Percentiles rank a stretch among this genome's conserved stretches.
phyloP scores from a whole-genome alignment of 64 coral and sea anemone genomes.

The Porites australiensis region DNA sequence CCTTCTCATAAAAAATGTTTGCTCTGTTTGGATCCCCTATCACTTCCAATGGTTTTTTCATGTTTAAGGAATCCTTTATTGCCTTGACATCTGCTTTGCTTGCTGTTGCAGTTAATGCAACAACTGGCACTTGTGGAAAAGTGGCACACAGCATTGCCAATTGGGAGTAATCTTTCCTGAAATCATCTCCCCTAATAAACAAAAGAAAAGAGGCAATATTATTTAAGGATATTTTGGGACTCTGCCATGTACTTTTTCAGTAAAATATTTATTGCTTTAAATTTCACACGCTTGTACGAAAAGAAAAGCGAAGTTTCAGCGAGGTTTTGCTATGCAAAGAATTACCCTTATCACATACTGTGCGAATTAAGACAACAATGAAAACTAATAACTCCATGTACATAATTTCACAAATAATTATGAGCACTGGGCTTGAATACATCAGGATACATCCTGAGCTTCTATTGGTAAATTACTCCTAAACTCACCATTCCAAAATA shows the following conservation, averaged over 20 bases:
- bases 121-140: constrained; percentile 57
- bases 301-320: neutral
- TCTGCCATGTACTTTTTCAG: neutral
- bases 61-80: constrained; percentile 29
- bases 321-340: constrained; percentile 13
- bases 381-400: neutral
- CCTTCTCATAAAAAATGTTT: constrained; percentile 55
- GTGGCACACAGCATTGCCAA: constrained; percentile 41
- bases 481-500: constrained; percentile 25
- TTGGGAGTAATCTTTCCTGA: constrained; percentile 6
- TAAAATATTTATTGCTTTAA: constrained; percentile 13
- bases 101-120: constrained; percentile 72
- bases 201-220: neutral
- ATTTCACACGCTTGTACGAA: neutral
- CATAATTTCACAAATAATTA: neutral
- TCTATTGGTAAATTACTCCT: no score
- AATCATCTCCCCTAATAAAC: constrained; percentile 16
- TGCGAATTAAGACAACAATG: neutral
- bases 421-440: no score
- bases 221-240: neutral
- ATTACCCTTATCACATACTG: neutral
- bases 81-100: constrained; percentile 21
- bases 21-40: constrained; percentile 55
- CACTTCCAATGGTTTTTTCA: constrained; percentile 10
- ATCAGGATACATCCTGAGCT: no score